phyloP scores from a whole-genome alignment of 2,797 vertebrate species.

The Heteromormyrus szaboi region DNA sequence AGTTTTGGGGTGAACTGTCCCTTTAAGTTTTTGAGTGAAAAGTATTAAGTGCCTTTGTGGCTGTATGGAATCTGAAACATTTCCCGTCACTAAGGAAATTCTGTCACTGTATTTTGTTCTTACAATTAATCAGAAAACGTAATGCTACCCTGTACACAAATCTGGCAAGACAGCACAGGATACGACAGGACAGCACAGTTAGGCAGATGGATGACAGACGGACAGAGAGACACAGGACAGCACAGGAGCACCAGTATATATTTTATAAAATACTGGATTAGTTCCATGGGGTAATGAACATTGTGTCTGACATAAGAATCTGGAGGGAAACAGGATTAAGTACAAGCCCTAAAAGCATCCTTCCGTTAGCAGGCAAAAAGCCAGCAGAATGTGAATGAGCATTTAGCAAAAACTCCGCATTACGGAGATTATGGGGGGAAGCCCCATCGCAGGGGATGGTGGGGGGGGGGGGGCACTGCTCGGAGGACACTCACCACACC shows the following conservation, averaged over 20 bases:
- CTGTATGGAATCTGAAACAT: background rate
- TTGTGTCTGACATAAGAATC: background rate
- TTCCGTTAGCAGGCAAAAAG: background rate
- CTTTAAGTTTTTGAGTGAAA: background rate
- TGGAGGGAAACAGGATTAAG: background rate
- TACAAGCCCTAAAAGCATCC: background rate
- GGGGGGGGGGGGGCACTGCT: background rate
- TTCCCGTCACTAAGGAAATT: background rate
- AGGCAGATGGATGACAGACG: background rate
- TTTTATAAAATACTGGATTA: background rate
- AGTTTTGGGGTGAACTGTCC: background rate
- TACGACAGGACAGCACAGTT: background rate
- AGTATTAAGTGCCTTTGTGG: background rate
- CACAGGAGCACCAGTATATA: background rate
- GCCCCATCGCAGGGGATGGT: background rate
- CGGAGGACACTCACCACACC: conserved; percentile 79
- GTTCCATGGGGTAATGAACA: background rate
- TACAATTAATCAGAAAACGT: background rate
- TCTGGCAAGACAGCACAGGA: background rate
- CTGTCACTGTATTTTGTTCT: background rate
- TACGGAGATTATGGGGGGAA: background rate
- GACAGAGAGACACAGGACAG: background rate
- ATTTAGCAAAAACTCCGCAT: background rate
- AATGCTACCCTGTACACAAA: background rate
- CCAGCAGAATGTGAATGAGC: background rate